A percentile compares a stretch with the other conserved stretches of the same genome.
phyloP scores from a whole-genome alignment of 2,113 vertebrate species.

The Bubo bubo region DNA sequence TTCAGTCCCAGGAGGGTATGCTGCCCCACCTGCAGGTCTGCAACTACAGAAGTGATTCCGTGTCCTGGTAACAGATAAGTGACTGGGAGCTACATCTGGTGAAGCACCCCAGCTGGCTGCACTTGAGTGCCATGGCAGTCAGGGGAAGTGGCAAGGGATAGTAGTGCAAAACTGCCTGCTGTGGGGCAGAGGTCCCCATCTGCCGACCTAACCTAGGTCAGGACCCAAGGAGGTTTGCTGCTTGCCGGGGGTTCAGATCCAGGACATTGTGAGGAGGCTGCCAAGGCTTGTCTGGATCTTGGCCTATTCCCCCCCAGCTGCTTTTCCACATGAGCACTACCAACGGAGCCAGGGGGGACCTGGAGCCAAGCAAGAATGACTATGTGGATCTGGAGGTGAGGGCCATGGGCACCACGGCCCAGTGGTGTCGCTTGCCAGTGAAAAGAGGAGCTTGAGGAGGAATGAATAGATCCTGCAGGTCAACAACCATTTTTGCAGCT shows the following conservation, averaged over 20 bases:
- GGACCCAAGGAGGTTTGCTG: not conserved
- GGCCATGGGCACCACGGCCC: not conserved
- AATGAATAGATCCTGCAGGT: not conserved
- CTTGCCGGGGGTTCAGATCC: accelerated
- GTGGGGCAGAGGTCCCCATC: not conserved
- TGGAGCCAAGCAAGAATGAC: not conserved
- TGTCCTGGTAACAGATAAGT: not conserved
- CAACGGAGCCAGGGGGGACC: accelerated
- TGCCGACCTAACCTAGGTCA: not conserved
- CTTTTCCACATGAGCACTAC: not conserved
- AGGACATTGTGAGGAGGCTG: not conserved
- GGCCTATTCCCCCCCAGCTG: too few species aligned
- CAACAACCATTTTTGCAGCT: not conserved
- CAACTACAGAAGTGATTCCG: too few species aligned
- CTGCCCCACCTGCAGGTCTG: not conserved
- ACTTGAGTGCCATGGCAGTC: not conserved
- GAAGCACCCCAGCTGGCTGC: not conserved
- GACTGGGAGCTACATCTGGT: not conserved
- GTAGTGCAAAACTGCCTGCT: not conserved
- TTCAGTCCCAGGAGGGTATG: not conserved
- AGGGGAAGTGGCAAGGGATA: not conserved
- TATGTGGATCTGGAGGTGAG: not conserved
- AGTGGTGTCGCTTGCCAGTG: not conserved
- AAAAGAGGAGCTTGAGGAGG: not conserved
- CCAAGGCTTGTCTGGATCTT: not conserved